These are phyloP conservation scores for Hiodon tergisus DNA, from an alignment of 2,113 vertebrate species.

Conservation along the genomic window DNA sequence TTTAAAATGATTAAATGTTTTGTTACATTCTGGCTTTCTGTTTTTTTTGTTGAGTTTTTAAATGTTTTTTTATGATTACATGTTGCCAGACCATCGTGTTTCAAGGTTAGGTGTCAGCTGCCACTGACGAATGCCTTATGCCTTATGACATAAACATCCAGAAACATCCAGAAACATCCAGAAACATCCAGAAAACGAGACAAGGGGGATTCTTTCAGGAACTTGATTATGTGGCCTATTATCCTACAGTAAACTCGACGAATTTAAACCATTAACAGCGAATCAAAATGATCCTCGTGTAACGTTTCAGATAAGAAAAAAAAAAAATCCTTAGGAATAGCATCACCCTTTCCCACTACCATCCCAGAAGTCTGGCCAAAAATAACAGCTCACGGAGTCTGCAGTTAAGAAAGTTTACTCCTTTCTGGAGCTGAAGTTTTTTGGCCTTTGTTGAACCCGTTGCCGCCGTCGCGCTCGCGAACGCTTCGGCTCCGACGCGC, in stretches of 20 bases:
- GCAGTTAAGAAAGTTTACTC: conserved; percentile 41
- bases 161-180: conserved; percentile 40
- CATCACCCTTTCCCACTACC: conserved; percentile 45
- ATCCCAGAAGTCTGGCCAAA: conserved; percentile 46
- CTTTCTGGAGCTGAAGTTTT: conserved; percentile 41
- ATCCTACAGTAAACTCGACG: conserved; percentile 45
- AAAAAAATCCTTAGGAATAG: conserved; percentile 46
- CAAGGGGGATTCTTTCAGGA: conserved; percentile 46
- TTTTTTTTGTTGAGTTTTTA: conserved; percentile 11
- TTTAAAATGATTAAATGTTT: conserved; percentile 6
- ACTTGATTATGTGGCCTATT: conserved; percentile 58
- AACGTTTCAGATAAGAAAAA: conserved; percentile 43
- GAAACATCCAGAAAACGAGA: conserved; percentile 31
- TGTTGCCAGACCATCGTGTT: neutral
- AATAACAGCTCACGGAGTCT: conserved; percentile 53
- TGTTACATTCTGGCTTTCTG: conserved; percentile 15
- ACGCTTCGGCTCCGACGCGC: conserved; percentile 18
- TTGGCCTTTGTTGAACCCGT: conserved; percentile 48
- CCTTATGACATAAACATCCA: conserved; percentile 46
- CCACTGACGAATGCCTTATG: neutral
- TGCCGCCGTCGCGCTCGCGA: conserved; percentile 34
- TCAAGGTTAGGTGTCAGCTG: conserved; percentile 29
- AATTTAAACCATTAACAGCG: conserved; percentile 21
- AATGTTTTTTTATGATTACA: conserved; percentile 7
- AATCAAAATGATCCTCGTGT: conserved; percentile 51